Evolutionary conservation across 2,888 invertebrate genomes (phyloP).

Genomic region (Sacculina carcini): DNA sequence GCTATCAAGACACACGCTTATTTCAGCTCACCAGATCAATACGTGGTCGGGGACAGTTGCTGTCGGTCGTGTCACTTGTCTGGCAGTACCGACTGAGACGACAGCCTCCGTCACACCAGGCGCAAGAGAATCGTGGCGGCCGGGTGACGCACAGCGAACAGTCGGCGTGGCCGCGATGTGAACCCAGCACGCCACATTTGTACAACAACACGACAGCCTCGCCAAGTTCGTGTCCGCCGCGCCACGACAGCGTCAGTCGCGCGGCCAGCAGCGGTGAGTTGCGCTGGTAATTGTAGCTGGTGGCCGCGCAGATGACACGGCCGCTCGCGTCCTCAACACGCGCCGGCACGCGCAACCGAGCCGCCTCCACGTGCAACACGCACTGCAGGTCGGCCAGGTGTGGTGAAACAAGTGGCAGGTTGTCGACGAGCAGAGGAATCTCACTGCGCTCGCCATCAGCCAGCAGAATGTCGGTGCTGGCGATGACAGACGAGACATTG

Average conservation of each 20-base stretch:
- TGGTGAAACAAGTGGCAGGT: conserved; percentile 17
- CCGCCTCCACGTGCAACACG: conserved; percentile 45
- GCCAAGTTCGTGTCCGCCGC: conserved; percentile 70
- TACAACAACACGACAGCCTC: conserved; percentile 70
- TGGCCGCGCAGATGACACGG: conserved; percentile 19
- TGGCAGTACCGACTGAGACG: conserved; percentile 60
- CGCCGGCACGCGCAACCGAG: conserved; percentile 64
- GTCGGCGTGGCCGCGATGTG: conserved; percentile 75
- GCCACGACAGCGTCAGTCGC: conserved; percentile 41
- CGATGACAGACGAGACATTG: no score
- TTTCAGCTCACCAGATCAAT: conserved; percentile 56
- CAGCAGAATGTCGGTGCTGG: conserved; percentile 20
- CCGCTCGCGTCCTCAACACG: conserved; percentile 49
- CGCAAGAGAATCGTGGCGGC: conserved; percentile 57
- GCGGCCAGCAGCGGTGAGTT: conserved; percentile 44
- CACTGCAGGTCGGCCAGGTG: conserved; percentile 18
- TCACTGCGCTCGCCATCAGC: conserved; percentile 18
- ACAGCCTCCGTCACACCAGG: conserved; percentile 80
- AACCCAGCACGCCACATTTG: conserved; percentile 83
- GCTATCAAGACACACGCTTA: no score
- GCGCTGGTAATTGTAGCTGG: conserved; percentile 58
- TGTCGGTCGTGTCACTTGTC: conserved; percentile 5
- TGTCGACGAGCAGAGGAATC: conserved; percentile 17
- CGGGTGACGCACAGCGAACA: conserved; percentile 88
- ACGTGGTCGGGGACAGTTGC: conserved; percentile 57